Conservation (phyloP, 2,113 vertebrate genomes). For the Notarius quadriscutis region DNA sequence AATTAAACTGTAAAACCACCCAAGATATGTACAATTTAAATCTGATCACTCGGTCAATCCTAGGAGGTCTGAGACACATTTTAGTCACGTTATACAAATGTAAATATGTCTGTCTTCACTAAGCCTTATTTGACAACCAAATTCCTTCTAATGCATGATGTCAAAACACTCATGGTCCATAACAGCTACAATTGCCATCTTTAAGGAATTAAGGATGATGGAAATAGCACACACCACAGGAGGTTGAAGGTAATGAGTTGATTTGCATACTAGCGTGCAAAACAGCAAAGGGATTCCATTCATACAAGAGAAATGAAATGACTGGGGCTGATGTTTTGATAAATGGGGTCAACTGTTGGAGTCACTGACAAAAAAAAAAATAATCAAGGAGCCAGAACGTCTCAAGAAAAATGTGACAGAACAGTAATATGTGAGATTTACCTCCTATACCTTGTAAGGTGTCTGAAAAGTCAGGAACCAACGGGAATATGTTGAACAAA, state of each 20-base stretch:
- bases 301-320: not conserved
- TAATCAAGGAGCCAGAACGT: not conserved
- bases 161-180: not conserved
- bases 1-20: not conserved
- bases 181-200: conserved; percentile 13
- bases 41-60: not conserved
- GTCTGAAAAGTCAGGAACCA: not conserved
- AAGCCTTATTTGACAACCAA: not conserved
- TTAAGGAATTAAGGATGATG: conserved; percentile 11
- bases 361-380: not conserved
- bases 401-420: not conserved
- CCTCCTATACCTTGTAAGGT: not conserved
- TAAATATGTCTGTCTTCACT: conserved; percentile 5
- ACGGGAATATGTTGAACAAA: not conserved
- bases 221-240: conserved; percentile 1
- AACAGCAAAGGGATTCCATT: not conserved
- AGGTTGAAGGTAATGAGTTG: not conserved
- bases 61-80: not conserved
- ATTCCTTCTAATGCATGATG: not conserved
- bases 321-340: not conserved
- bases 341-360: not conserved
- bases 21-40: not conserved
- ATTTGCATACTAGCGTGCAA: not conserved
- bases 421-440: not conserved
- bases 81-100: not conserved